Evolutionary conservation across 2,888 invertebrate genomes (phyloP).

Genomic region (Chalcis sispes): DNA sequence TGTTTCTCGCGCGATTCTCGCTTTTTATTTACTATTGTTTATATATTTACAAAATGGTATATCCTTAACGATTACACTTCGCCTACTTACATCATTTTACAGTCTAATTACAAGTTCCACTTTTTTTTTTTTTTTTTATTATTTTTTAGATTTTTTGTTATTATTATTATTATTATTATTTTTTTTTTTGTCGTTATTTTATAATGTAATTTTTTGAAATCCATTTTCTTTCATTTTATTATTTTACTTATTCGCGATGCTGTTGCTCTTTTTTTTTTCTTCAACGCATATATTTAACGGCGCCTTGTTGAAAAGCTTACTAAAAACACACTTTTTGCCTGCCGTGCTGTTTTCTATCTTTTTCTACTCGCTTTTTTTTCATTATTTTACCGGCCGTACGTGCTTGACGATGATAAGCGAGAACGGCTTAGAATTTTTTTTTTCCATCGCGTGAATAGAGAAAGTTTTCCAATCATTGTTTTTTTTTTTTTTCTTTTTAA

Average conservation of each 20-base stretch:
- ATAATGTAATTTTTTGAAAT: slow-evolving; percentile 5
- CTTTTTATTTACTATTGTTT: too few species aligned
- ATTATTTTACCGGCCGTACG: neutral
- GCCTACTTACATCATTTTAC: slow-evolving; percentile 52
- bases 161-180: neutral
- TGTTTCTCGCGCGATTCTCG: too few species aligned
- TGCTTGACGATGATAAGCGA: slow-evolving; percentile 28
- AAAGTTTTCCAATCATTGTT: neutral
- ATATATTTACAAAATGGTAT: slow-evolving; percentile 51
- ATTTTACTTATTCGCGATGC: slow-evolving; percentile 9
- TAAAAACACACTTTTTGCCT: slow-evolving; percentile 10
- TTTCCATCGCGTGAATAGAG: neutral
- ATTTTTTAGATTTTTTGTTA: slow-evolving; percentile 31
- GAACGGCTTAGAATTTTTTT: neutral
- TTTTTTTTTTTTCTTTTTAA: too few species aligned
- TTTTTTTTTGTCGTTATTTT: slow-evolving; percentile 10
- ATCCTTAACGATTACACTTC: slow-evolving; percentile 37
- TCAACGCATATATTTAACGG: slow-evolving; percentile 30
- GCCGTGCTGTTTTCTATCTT: slow-evolving; percentile 14
- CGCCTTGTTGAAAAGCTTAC: slow-evolving; percentile 27
- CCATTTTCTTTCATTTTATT: slow-evolving; percentile 11
- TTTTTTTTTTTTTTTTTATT: slow-evolving; percentile 31
- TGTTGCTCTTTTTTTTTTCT: neutral
- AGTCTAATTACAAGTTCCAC: slow-evolving; percentile 56
- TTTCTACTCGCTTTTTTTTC: neutral